phyloP scores from a whole-genome alignment of 2,888 invertebrate species.

The Ophioninae sp. region DNA sequence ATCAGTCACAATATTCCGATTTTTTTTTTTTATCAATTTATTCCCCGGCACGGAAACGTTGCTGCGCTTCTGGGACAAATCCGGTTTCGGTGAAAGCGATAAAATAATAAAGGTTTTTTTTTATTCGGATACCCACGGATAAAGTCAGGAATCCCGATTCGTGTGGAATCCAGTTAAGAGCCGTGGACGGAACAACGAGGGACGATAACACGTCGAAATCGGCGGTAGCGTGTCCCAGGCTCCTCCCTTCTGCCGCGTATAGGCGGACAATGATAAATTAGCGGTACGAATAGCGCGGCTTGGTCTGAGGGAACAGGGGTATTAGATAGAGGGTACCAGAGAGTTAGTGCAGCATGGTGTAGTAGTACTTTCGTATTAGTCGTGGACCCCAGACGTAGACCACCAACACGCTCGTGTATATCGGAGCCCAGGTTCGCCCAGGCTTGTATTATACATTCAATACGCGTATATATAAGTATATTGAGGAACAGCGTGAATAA shows the following conservation, averaged over 20 bases:
- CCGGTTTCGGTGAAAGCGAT: not conserved
- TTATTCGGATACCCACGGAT: not conserved
- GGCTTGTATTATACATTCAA: slow-evolving; percentile 40
- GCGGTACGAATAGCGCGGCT: slow-evolving; percentile 62
- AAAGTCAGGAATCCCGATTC: slow-evolving; percentile 14
- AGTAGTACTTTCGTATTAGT: slow-evolving; percentile 48
- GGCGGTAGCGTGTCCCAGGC: slow-evolving; percentile 63
- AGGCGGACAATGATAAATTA: slow-evolving; percentile 74
- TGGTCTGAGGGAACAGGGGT: slow-evolving; percentile 46
- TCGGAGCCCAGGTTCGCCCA: slow-evolving; percentile 31
- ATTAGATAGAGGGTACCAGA: slow-evolving; percentile 58
- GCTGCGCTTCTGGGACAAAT: not conserved
- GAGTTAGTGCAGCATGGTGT: slow-evolving; percentile 56
- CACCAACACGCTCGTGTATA: slow-evolving; percentile 31
- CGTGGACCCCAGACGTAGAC: slow-evolving; percentile 47
- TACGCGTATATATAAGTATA: slow-evolving; percentile 7
- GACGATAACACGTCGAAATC: slow-evolving; percentile 66
- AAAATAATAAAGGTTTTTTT: not conserved
- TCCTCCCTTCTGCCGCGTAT: slow-evolving; percentile 61
- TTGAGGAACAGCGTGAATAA: slow-evolving; percentile 56
- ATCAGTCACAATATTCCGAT: too few relatives aligned
- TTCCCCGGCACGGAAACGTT: too few relatives aligned
- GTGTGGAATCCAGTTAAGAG: slow-evolving; percentile 52
- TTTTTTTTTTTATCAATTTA: too few relatives aligned
- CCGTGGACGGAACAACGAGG: slow-evolving; percentile 52